Evolutionary conservation across 2,888 invertebrate species (phyloP).

Genomic region (Coleophora flavipennella): DNA sequence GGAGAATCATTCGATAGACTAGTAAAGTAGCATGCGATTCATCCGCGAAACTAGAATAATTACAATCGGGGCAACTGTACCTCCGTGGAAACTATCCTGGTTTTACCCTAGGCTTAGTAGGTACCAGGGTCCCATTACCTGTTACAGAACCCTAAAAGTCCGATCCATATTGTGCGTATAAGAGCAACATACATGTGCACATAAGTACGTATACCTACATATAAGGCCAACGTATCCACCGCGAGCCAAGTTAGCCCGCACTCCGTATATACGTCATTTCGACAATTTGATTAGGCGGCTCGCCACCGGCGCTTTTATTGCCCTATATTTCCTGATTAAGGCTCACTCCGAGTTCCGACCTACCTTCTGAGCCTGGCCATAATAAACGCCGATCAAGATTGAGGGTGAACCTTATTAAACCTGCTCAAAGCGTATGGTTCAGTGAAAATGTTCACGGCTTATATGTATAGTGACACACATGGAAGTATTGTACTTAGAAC

Average conservation of each 20-base stretch:
- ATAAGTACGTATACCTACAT: not conserved
- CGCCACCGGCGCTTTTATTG: conserved; percentile 51
- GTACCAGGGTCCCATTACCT: too few species aligned
- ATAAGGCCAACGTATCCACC: not conserved
- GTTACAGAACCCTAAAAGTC: too few species aligned
- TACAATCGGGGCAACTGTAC: too few species aligned
- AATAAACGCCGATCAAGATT: conserved; percentile 17
- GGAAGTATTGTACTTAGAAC: too few species aligned
- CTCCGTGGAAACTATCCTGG: too few species aligned
- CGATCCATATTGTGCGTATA: too few species aligned
- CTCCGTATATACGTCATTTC: conserved; percentile 42
- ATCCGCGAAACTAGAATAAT: too few species aligned
- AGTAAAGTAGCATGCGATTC: too few species aligned
- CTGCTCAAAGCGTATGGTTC: conserved; percentile 14
- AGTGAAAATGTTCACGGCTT: conserved; percentile 12
- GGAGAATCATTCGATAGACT: too few species aligned
- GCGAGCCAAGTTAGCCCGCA: conserved; percentile 8
- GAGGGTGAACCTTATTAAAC: not conserved
- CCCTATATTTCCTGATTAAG: conserved; percentile 68
- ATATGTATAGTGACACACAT: conserved; percentile 14
- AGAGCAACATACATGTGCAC: too few species aligned
- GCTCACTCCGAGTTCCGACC: conserved; percentile 27
- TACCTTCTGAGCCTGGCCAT: conserved; percentile 22
- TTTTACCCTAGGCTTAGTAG: too few species aligned
- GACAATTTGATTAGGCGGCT: conserved; percentile 61